A percentile compares a stretch with the other conserved stretches of the same genome.
Conservation (phyloP, 1,140 invertebrate species). For the Neodiprion virginianus region DNA sequence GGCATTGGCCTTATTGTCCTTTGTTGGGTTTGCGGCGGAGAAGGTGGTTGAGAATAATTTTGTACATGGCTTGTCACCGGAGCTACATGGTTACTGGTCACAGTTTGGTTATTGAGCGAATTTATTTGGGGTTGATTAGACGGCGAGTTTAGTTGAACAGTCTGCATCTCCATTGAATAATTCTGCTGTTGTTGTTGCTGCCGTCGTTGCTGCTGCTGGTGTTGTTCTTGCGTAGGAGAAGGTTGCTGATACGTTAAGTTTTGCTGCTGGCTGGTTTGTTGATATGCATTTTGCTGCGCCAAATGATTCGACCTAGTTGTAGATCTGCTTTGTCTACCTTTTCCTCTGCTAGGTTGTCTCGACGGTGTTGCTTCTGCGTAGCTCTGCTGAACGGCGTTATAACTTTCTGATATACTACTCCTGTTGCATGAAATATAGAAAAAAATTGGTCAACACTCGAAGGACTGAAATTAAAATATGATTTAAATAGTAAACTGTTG, state of each 20-base stretch:
- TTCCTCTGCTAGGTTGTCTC: constrained; percentile 37
- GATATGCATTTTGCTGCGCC: constrained; percentile 34
- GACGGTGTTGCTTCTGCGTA: constrained; percentile 38
- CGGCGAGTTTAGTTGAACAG: constrained; percentile 36
- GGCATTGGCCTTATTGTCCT: constrained; percentile 42
- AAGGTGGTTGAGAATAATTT: constrained; percentile 33
- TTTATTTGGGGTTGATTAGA: constrained; percentile 43
- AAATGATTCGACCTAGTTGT: constrained; percentile 41
- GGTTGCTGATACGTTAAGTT: constrained; percentile 39
- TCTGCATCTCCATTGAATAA: constrained; percentile 49
- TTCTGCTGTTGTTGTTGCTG: constrained; percentile 19
- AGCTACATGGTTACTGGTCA: constrained; percentile 37
- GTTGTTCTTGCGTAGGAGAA: neutral
- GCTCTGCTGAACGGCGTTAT: constrained; percentile 34
- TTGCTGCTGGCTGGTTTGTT: constrained; percentile 39
- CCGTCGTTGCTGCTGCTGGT: constrained; percentile 29
- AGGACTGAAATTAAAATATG: too few species aligned
- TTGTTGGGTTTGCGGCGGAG: constrained; percentile 34
- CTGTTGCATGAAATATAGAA: neutral
- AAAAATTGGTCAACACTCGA: too few species aligned
- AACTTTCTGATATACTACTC: constrained; percentile 45
- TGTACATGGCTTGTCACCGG: constrained; percentile 37
- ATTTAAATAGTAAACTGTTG: too few species aligned
- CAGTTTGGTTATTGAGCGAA: constrained; percentile 37
- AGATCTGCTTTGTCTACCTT: constrained; percentile 42